A percentile compares a stretch with the other conserved stretches of the same genome.
Conservation (phyloP, 2,113 vertebrate species). For the Azemiops feae region DNA sequence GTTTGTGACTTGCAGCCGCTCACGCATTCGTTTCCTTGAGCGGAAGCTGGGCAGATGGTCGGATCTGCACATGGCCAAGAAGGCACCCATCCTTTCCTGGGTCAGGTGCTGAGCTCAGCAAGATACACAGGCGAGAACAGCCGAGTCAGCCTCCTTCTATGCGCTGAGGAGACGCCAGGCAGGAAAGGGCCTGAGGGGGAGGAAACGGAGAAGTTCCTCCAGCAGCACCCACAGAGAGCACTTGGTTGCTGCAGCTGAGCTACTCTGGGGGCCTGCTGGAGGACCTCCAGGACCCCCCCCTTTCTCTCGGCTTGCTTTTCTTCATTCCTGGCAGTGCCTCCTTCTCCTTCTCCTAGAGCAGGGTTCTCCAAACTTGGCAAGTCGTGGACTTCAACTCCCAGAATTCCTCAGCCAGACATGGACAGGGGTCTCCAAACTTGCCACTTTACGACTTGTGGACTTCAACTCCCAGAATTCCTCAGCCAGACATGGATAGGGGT, state of each 20-base stretch:
- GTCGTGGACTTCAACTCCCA: too few relatives aligned
- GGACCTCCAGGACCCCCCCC: background rate
- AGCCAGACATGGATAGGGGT: too few relatives aligned
- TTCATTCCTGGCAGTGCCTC: background rate
- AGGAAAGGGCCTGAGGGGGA: background rate
- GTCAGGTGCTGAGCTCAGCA: background rate
- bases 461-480: too few relatives aligned
- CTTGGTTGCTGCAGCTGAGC: background rate
- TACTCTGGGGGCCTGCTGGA: background rate
- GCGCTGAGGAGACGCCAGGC: background rate
- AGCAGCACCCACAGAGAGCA: accelerated
- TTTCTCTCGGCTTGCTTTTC: background rate
- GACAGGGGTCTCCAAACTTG: background rate
- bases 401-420: too few relatives aligned
- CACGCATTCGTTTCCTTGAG: background rate
- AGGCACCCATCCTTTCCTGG: too few relatives aligned
- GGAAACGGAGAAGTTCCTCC: accelerated
- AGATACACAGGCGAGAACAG: background rate
- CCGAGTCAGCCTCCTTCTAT: background rate
- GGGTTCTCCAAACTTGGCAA: background rate
- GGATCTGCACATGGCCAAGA: accelerated
- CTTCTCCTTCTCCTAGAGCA: background rate
- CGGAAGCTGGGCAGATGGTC: background rate
- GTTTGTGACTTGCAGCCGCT: background rate
- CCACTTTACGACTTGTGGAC: too few relatives aligned